Conservation (phyloP, 2,113 vertebrate genomes). For the Grus americana region DNA sequence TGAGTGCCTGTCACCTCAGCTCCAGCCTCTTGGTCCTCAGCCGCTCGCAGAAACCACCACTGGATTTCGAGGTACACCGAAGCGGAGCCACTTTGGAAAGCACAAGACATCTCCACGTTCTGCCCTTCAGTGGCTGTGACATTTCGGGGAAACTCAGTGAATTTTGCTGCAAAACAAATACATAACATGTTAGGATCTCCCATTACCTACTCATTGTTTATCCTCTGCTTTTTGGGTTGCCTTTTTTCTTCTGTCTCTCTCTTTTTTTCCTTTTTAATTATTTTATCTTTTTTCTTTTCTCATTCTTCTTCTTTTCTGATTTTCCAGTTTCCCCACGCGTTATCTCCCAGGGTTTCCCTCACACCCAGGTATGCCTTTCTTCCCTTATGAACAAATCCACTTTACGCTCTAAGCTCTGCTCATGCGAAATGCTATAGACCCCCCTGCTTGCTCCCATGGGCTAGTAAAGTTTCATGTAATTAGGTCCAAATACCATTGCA, state of each 20-base stretch:
- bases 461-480: slow-evolving; percentile 8
- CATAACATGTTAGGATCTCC: background rate
- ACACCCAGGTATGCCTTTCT: background rate
- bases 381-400: background rate
- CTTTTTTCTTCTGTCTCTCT: background rate
- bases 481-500: slow-evolving; percentile 12
- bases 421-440: slow-evolving; percentile 2
- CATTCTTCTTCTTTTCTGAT: background rate
- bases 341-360: background rate
- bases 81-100: slow-evolving; percentile 90
- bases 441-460: background rate
- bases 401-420: background rate
- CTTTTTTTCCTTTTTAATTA: background rate
- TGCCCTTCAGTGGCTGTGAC: slow-evolving; percentile 92
- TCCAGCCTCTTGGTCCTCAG: slow-evolving; percentile 81
- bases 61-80: slow-evolving; percentile 96
- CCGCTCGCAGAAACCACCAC: slow-evolving; percentile 92
- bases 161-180: slow-evolving; percentile 86
- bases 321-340: background rate
- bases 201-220: background rate
- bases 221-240: background rate
- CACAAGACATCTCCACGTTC: slow-evolving; percentile 96
- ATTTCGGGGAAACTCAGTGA: slow-evolving; percentile 92
- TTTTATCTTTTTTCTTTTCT: background rate
- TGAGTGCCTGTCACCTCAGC: slow-evolving; percentile 82